Evolutionary conservation across 2,888 invertebrate genomes (phyloP).

Genomic region (Rugalucina vietnamica): DNA sequence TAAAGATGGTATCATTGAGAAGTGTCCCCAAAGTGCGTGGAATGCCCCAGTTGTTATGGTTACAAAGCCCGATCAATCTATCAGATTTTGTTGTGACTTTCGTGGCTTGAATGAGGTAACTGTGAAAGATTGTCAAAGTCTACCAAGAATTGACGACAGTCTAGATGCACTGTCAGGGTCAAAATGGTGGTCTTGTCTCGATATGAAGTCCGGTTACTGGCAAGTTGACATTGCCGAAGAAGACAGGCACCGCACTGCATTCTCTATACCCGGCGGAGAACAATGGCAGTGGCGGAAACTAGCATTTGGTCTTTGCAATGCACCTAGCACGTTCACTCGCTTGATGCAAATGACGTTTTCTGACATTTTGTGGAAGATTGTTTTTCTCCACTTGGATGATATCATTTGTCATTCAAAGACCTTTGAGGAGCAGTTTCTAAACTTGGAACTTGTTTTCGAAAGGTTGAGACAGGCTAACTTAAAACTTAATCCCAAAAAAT

Average conservation of each 20-base stretch:
- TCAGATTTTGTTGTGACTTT: slow-evolving; percentile 57
- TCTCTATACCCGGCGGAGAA: slow-evolving; percentile 42
- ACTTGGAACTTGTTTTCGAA: slow-evolving; percentile 40
- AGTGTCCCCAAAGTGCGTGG: slow-evolving; percentile 51
- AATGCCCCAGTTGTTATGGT: slow-evolving; percentile 54
- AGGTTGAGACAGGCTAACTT: slow-evolving; percentile 45
- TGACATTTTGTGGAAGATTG: slow-evolving; percentile 37
- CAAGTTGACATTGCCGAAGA: slow-evolving; percentile 46
- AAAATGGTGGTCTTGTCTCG: slow-evolving; percentile 48
- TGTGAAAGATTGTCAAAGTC: slow-evolving; percentile 55
- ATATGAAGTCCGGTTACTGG: slow-evolving; percentile 58
- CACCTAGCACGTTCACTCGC: slow-evolving; percentile 49
- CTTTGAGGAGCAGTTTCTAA: slow-evolving; percentile 35
- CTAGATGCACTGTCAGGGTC: slow-evolving; percentile 47
- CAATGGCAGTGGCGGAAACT: slow-evolving; percentile 52
- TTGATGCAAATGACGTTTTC: slow-evolving; percentile 54
- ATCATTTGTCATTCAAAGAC: slow-evolving; percentile 37
- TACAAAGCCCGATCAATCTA: slow-evolving; percentile 45
- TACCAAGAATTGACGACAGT: slow-evolving; percentile 64
- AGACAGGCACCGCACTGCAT: slow-evolving; percentile 45
- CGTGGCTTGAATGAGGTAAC: slow-evolving; percentile 56
- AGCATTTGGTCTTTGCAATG: slow-evolving; percentile 59
- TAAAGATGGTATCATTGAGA: slow-evolving; percentile 34
- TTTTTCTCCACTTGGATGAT: slow-evolving; percentile 50
- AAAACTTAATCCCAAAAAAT: slow-evolving; percentile 46